Base-by-base conservation (phyloP, 2,888 invertebrate genomes). In the Drosophila lacicola region DNA sequence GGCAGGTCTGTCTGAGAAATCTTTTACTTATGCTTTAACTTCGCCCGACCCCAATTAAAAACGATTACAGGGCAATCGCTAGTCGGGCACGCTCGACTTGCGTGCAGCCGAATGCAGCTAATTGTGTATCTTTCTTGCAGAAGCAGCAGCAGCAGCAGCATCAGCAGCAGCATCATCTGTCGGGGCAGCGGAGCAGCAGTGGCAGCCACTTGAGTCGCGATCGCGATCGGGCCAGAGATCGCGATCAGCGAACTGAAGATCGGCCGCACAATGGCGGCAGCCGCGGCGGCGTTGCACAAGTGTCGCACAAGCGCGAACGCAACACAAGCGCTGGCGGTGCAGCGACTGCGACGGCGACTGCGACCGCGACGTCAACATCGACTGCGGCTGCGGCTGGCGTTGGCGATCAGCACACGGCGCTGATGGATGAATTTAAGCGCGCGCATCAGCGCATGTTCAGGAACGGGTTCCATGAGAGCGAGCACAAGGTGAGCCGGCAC, bases 391-490 rank as follows among this genome's bases (percentile, higher is more conserved):
- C 61, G 39, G 58, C 54, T 8, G 66, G 54, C 34, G 82, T 94
- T 74, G 93, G 94, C 55, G 95, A 95, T 70, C 90, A 91, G 45
- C 96, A 96, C 88, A 94, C 95, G 79, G 95, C 95, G 80, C 92
- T 97, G 72, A 97, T 97, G 96, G 96, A 97, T 92, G 97, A 97
- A 93, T 97, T 97, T 91, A 97, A 96, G 91, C 95, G 95, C 89
- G 97, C 97, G 5, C 97, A 97, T 92, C 94, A 95, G 84, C 96
- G 96, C 93, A 97, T 97, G 97, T 97, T 97, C 91, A 94, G 94
- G 70, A 93, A 93, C 82, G 93, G 93, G 71, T 92, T 92, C 70
- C 89, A 90, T 68, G 92, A 92, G 78, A 88, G 80, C 70, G 91
- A 91, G 70, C 89, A 88, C 80, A 83, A 88, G 86, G 91, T 91